Percentiles rank a stretch among this genome's conserved stretches.
phyloP scores from a whole-genome alignment of 2,888 invertebrate species.

The Drosophila percnosoma region DNA sequence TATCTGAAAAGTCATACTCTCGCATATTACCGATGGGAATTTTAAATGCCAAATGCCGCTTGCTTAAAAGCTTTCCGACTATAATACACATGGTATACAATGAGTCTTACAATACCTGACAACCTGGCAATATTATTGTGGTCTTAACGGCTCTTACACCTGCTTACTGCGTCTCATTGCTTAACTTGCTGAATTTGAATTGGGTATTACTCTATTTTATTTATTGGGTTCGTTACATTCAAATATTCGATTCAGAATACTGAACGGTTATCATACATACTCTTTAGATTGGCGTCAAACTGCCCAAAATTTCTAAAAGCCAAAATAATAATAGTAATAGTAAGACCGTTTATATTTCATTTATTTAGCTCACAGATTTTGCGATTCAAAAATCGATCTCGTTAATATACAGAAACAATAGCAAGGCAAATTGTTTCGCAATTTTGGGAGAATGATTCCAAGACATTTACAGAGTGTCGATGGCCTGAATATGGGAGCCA shows the following conservation, averaged over 20 bases:
- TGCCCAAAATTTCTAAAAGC: not conserved
- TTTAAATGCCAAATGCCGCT: conserved; percentile 7
- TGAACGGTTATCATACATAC: not conserved
- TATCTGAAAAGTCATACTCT: conserved; percentile 9
- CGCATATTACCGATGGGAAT: conserved; percentile 2
- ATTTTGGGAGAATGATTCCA: not conserved
- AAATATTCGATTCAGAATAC: not conserved
- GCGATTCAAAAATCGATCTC: not conserved
- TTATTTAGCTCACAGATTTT: not conserved
- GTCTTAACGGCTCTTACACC: not conserved
- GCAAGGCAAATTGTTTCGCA: not conserved
- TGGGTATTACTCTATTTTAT: not conserved
- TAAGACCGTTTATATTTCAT: not conserved
- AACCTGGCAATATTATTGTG: not conserved
- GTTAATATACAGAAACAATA: not conserved
- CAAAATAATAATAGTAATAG: too few relatives aligned
- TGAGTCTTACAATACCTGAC: not conserved
- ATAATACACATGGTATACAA: not conserved
- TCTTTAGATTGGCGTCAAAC: not conserved
- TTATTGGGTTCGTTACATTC: not conserved
- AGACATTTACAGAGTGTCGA: not conserved
- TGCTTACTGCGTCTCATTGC: not conserved
- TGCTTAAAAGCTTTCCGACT: not conserved
- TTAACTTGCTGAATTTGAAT: not conserved
- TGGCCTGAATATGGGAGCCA: too few relatives aligned